phyloP scores from a whole-genome alignment of 2,797 vertebrate species.

The Cephalopachus bancanus region DNA sequence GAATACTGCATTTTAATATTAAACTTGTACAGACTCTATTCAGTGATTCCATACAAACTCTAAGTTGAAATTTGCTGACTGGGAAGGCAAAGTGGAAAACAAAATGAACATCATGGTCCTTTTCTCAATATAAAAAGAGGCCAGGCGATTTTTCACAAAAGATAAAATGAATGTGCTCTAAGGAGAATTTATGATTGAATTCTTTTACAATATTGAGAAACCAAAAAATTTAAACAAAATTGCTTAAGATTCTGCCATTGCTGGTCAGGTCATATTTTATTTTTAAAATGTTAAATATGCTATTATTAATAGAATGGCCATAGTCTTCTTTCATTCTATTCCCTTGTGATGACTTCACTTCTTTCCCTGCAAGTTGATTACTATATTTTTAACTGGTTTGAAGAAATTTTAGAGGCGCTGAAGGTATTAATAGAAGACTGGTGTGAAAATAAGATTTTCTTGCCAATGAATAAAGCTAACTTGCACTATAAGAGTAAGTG shows the following conservation, averaged over 20 bases:
- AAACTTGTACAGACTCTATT: neutral
- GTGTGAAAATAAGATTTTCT: conserved; percentile 20
- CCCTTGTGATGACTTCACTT: neutral
- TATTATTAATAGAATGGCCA: conserved; percentile 1
- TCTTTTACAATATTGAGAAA: neutral
- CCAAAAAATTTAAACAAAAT: neutral
- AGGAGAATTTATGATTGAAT: neutral
- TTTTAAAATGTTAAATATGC: neutral
- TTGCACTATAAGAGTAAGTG: neutral
- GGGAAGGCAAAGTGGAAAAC: neutral
- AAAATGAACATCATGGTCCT: neutral
- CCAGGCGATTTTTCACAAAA: neutral
- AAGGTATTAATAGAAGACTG: neutral
- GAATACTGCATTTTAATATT: neutral
- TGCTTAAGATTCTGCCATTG: neutral
- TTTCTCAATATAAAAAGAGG: neutral
- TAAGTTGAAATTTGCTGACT: neutral
- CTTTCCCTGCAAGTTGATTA: neutral
- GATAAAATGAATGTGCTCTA: neutral
- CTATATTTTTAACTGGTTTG: conserved; percentile 26
- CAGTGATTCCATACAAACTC: neutral
- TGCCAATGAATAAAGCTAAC: neutral
- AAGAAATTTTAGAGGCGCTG: neutral
- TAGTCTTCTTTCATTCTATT: neutral
- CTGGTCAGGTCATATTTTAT: neutral